Base-by-base conservation (phyloP, 2,797 vertebrate species). In the Sebastolobus altivelis region DNA sequence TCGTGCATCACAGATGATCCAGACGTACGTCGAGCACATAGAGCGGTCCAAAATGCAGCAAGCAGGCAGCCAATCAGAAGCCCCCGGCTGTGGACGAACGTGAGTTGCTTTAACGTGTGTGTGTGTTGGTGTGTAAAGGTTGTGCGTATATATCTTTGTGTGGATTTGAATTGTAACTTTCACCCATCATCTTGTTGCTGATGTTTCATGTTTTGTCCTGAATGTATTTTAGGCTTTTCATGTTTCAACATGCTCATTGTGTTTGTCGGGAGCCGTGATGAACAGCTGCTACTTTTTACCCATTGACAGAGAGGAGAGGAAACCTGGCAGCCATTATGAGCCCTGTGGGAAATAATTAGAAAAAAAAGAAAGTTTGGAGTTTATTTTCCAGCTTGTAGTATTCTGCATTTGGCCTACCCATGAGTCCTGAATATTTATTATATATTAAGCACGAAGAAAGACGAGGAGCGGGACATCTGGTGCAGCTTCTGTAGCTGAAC, bases 1-100 rank as follows among this genome's bases (percentile, higher is more conserved):
- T n/a, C 5, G 1, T 43, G 54, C 5, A 4, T 86, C 65, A 1
- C 93, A 99, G 99, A 99, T 99, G 98, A 99, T 99, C 87, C 99
- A 99, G 95, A 99, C 97, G 2, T 99, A 99, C 0, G 97, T 99
- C 72, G 99, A 98, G 69, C 97, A 99, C 93, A 99, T 99, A 55
- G 98, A 99, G 83, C 95, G 99, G 27, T 97, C 98, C 93, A 99
- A 99, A 93, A 93, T 98, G 94, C 99, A 99, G 90, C 98, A 98
- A 89, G 94, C 95, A 1, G 97, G 94, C 93, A 95, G 96, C 94
- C 98, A 98, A 90, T 95, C 97, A 6, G 98, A 99, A 72, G 94
- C 96, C 81, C 94, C 96, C 62, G 95, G 97, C 89, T 95, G 97
- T 35, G 97, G 96, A 94, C 95, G 97, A 95, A 97, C 96, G 98